These are phyloP conservation scores for Choloepus didactylus DNA, from an alignment of 2,797 vertebrate genomes.

Conservation along the genomic window DNA sequence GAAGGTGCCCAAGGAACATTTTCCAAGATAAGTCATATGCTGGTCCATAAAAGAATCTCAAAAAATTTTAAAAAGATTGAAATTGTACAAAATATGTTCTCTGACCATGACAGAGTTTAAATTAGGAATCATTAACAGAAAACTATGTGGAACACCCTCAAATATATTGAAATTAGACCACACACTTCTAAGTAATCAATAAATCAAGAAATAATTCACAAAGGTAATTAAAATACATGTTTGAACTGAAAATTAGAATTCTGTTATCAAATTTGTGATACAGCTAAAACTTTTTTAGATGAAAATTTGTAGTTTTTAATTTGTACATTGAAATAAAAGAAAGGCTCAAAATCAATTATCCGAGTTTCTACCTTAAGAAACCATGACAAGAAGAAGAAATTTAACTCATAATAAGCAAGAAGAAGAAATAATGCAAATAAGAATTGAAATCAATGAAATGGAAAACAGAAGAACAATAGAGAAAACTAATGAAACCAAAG, in stretches of 20 bases:
- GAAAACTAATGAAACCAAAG: too few species aligned
- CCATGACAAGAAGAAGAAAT: too few species aligned
- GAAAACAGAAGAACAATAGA: too few species aligned
- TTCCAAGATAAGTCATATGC: too few species aligned
- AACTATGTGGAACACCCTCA: not conserved
- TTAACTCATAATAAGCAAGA: too few species aligned
- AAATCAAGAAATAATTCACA: not conserved
- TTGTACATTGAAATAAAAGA: not conserved
- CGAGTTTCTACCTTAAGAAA: too few species aligned
- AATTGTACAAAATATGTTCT: not conserved
- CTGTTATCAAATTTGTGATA: not conserved
- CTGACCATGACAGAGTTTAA: not conserved
- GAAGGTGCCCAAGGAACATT: not conserved
- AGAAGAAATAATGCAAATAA: too few species aligned
- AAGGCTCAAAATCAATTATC: too few species aligned
- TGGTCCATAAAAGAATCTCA: not conserved
- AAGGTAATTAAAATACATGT: not conserved
- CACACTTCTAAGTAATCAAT: not conserved
- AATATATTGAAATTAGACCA: not conserved
- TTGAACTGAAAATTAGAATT: not conserved
- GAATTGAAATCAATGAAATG: too few species aligned
- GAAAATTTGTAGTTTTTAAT: not conserved
- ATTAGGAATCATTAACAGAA: not conserved
- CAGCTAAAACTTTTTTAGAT: not conserved
- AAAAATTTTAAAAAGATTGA: not conserved